These are phyloP conservation scores for Brachyopa scutellaris DNA, from an alignment of 2,888 invertebrate genomes.

Conservation along the genomic window DNA sequence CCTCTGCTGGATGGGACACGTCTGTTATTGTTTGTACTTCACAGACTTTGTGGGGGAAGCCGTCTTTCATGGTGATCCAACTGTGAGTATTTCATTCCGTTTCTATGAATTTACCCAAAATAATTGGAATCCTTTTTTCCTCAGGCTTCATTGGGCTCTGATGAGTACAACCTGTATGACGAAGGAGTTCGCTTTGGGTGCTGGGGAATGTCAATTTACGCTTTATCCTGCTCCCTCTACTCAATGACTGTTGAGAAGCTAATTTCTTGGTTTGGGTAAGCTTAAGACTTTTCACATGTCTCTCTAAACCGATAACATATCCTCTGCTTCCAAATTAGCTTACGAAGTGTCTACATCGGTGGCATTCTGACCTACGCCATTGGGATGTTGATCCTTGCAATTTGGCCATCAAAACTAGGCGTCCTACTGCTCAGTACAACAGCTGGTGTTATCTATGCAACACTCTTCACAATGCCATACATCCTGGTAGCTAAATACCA, in stretches of 20 bases:
- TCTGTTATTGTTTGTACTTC: constrained; percentile 87
- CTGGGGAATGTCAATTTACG: constrained; percentile 82
- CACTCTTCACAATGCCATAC: constrained; percentile 82
- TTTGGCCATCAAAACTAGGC: constrained; percentile 81
- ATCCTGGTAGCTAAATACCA: constrained; percentile 81
- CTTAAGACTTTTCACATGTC: not conserved
- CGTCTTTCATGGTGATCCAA: constrained; percentile 84
- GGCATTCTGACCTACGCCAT: constrained; percentile 80
- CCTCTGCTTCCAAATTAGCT: too few relatives aligned
- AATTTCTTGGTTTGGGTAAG: constrained; percentile 80
- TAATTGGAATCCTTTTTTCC: not conserved
- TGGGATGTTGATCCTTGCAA: constrained; percentile 81
- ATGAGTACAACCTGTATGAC: constrained; percentile 77
- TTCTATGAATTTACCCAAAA: not conserved
- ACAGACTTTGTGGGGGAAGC: constrained; percentile 87
- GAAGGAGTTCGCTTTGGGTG: constrained; percentile 82
- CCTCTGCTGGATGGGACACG: constrained; percentile 86
- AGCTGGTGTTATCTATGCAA: constrained; percentile 81
- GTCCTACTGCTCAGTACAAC: constrained; percentile 80
- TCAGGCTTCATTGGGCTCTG: constrained; percentile 76
- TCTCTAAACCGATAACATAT: constrained; percentile 76
- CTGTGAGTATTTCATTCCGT: constrained; percentile 77
- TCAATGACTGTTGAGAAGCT: constrained; percentile 80
- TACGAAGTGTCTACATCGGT: constrained; percentile 79
- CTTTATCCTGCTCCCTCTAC: constrained; percentile 81